Evolutionary conservation across 2,888 invertebrate genomes (phyloP), one percentile per base, ranked within the genome.

Genomic region (Adelphocoris suturalis): DNA sequence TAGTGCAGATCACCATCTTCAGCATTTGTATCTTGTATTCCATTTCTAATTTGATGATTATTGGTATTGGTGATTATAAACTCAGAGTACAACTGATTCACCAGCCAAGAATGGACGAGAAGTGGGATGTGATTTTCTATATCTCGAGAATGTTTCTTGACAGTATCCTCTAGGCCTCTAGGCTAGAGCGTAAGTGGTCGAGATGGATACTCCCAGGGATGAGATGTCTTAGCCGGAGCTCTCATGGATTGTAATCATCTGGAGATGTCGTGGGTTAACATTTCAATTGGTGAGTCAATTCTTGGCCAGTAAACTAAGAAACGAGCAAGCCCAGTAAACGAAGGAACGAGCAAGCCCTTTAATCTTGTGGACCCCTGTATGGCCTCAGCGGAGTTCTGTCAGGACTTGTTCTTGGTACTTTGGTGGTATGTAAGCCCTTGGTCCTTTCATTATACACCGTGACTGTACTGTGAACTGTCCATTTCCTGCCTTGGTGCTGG

Each of bases 271-370:
- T 87, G 84, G 16, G 91, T 91, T 4, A 92, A 75, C 12, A 48
- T 7, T 88, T 92, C 91, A 78, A 92, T 91, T 52, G 91, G 91
- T 47, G 28, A 48, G 80, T 92, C 92, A 7, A 92, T 90, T 28
- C 91, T 90, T 28, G 91, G 91, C 92, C 92, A 92, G n/a, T 91
- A 92, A n/a, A 92, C 91, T n/a, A 52, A 47, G n/a, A n/a, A n/a
- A n/a, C n/a, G n/a, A n/a, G n/a, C n/a, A n/a, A n/a, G n/a, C n/a
- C n/a, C n/a, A n/a, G n/a, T n/a, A n/a, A n/a, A n/a, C n/a, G n/a
- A n/a, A n/a, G n/a, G n/a, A n/a, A n/a, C n/a, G n/a, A n/a, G n/a
- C n/a, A n/a, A n/a, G n/a, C n/a, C n/a, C n/a, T n/a, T n/a, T n/a
- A n/a, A n/a, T n/a, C n/a, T n/a, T n/a, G n/a, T n/a, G n/a, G n/a